Conservation (phyloP, 2,113 vertebrate species). For the Semnornis frantzii region DNA sequence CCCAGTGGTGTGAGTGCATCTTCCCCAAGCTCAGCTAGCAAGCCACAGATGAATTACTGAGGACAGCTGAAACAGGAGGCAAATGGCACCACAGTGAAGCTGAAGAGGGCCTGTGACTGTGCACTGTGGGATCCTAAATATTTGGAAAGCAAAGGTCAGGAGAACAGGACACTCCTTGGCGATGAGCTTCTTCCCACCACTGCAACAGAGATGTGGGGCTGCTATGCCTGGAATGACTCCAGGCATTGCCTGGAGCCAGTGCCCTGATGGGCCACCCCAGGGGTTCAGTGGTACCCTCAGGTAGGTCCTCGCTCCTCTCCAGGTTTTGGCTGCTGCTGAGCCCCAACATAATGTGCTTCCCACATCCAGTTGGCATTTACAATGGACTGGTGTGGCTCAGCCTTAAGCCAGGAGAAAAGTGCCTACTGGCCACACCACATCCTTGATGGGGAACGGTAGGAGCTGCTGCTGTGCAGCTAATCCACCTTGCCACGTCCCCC, state of each 20-base stretch:
- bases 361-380: not conserved
- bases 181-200: conserved; percentile 12
- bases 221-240: conserved; percentile 38
- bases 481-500: not conserved
- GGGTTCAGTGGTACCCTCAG: not conserved
- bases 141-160: conserved; percentile 75
- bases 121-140: conserved; percentile 71
- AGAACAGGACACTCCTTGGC: conserved; percentile 58
- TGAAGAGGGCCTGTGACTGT: conserved; percentile 62
- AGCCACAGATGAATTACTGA: conserved; percentile 67
- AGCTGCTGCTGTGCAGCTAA: not conserved
- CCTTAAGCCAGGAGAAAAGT: not conserved
- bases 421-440: rapidly evolving
- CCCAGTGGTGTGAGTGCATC: not conserved
- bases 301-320: not conserved
- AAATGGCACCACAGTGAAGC: conserved; percentile 62
- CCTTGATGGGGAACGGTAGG: not conserved
- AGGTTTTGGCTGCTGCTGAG: not conserved
- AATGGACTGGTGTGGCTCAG: not conserved
- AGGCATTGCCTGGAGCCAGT: not conserved
- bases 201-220: not conserved
- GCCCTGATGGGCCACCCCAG: rapidly evolving
- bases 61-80: conserved; percentile 73
- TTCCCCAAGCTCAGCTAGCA: not conserved
- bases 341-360: not conserved